A percentile compares a stretch with the other conserved stretches of the same genome.
phyloP scores from a whole-genome alignment of 1,140 invertebrate genomes.

The Procambarus clarkii region DNA sequence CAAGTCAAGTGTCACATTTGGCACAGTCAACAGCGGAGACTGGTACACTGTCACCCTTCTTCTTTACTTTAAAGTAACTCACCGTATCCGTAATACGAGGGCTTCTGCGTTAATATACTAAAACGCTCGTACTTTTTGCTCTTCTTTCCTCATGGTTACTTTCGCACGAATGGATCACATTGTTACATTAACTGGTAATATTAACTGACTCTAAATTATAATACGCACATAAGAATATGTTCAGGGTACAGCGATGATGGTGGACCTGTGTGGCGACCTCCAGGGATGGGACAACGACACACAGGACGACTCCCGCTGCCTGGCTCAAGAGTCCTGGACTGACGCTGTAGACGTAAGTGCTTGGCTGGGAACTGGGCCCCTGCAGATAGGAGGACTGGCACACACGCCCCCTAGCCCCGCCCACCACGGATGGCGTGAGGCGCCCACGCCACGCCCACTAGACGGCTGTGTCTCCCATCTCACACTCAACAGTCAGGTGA shows the following conservation, averaged over 20 bases:
- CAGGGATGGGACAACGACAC: conserved; percentile 17
- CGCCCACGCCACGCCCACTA: conserved; percentile 33
- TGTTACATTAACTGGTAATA: no score
- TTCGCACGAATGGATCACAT: no score
- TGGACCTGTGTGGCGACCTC: conserved; percentile 35
- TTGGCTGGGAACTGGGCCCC: conserved; percentile 11
- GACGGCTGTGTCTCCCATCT: conserved; percentile 58
- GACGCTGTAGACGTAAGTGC: not conserved
- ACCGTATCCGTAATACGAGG: no score
- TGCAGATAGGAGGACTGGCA: conserved; percentile 52
- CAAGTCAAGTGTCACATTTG: no score
- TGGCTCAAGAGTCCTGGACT: conserved; percentile 12
- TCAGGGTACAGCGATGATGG: conserved; percentile 40
- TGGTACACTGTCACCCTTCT: no score
- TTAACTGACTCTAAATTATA: no score
- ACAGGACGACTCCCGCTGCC: conserved; percentile 27
- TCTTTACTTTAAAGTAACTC: no score
- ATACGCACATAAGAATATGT: no score
- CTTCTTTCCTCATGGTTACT: no score
- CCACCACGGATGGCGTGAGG: conserved; percentile 44
- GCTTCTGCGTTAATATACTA: no score
- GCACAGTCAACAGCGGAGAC: no score
- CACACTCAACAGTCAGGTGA: conserved; percentile 57
- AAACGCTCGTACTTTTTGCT: no score
- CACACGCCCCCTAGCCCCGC: conserved; percentile 28